Percentiles rank a stretch among this genome's conserved stretches.
Evolutionary conservation across 2,888 invertebrate genomes (phyloP).

Genomic region (Hipparchia semele): DNA sequence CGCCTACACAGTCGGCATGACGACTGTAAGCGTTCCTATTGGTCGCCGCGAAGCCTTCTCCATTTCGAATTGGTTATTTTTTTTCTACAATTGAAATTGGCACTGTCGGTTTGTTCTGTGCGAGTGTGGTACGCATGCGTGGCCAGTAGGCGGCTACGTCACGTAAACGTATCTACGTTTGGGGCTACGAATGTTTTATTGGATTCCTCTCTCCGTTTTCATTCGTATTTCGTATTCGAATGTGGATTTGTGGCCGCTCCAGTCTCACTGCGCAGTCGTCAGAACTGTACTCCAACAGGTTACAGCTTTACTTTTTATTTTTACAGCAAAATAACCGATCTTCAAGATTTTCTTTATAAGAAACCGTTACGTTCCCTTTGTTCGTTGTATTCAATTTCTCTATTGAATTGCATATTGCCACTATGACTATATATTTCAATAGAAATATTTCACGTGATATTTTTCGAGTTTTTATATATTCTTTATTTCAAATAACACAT

Average conservation of each 20-base stretch:
- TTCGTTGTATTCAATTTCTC: too few species aligned
- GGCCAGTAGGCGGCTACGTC: conserved; percentile 70
- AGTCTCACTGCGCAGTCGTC: conserved; percentile 70
- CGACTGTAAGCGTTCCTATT: conserved; percentile 79
- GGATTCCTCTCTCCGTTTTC: conserved; percentile 73
- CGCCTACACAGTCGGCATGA: conserved; percentile 83
- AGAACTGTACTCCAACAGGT: conserved; percentile 6
- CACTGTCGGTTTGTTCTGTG: conserved; percentile 78
- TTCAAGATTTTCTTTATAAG: background rate
- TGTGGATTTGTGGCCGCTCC: conserved; percentile 67
- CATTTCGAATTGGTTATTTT: conserved; percentile 82
- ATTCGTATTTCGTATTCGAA: conserved; percentile 75
- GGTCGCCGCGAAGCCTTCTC: conserved; percentile 80
- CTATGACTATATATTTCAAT: background rate
- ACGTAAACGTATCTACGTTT: conserved; percentile 80
- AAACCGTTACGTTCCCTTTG: too few species aligned
- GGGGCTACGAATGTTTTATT: conserved; percentile 78
- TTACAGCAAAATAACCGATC: background rate
- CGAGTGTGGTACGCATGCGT: conserved; percentile 73
- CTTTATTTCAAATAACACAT: too few species aligned
- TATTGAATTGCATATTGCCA: background rate
- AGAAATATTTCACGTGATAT: background rate
- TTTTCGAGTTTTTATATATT: background rate
- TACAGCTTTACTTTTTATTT: conserved; percentile 3
- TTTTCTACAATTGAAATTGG: conserved; percentile 82